These are phyloP conservation scores for Zhengitettix transpicula DNA, from an alignment of 2,888 invertebrate genomes.

Conservation along the genomic window DNA sequence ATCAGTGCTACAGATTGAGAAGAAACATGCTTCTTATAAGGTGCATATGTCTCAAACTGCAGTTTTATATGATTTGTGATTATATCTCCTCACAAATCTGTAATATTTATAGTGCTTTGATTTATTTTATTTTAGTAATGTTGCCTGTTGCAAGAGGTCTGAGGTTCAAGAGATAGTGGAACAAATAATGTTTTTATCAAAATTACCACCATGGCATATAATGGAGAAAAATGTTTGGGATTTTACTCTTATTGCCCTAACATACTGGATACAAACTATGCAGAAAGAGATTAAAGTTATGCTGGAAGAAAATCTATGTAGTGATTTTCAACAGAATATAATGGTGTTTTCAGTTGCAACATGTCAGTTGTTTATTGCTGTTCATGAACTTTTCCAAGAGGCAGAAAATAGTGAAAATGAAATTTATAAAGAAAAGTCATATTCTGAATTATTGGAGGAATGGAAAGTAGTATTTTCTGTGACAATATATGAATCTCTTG, in stretches of 20 bases:
- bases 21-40: too few relatives aligned
- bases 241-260: neutral
- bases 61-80: too few relatives aligned
- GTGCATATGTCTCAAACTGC: too few relatives aligned
- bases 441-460: slow-evolving; percentile 38
- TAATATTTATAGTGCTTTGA: too few relatives aligned
- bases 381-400: neutral
- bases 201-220: neutral
- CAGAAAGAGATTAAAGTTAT: neutral
- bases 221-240: neutral
- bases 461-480: slow-evolving; percentile 63
- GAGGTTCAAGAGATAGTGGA: neutral
- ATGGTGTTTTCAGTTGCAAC: neutral
- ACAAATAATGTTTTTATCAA: neutral
- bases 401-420: neutral
- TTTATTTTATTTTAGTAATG: too few relatives aligned
- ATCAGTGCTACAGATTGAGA: too few relatives aligned
- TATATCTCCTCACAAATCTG: too few relatives aligned
- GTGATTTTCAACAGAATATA: neutral
- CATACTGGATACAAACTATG: neutral
- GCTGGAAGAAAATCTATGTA: neutral
- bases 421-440: slow-evolving; percentile 16
- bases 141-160: too few relatives aligned
- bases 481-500: slow-evolving; percentile 36
- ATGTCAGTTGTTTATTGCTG: neutral